A percentile compares a stretch with the other conserved stretches of the same genome.
phyloP scores from a whole-genome alignment of 2,797 vertebrate species.

The Lutjanus argentimaculatus region DNA sequence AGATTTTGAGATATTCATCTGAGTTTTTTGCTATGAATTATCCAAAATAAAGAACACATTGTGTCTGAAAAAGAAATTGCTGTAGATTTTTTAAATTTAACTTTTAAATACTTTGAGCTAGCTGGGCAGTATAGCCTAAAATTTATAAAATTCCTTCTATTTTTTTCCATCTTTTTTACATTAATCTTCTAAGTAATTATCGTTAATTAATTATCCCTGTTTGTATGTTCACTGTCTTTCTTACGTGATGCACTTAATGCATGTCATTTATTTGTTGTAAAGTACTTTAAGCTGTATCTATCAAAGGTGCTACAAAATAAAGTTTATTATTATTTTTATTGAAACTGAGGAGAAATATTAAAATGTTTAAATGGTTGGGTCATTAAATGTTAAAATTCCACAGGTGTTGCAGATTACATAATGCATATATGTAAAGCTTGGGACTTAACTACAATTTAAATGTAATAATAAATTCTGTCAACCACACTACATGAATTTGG shows the following conservation, averaged over 20 bases:
- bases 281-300: too few species aligned
- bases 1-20: neutral
- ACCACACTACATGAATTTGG: neutral
- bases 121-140: too few species aligned
- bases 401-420: neutral
- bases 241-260: too few species aligned
- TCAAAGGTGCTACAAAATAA: neutral
- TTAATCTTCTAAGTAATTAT: too few species aligned
- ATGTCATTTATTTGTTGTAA: too few species aligned
- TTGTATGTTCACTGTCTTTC: too few species aligned
- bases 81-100: neutral
- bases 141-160: too few species aligned
- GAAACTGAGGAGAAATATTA: neutral
- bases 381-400: neutral
- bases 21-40: neutral
- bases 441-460: neutral
- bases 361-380: neutral
- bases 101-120: neutral
- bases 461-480: neutral
- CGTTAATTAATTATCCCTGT: too few species aligned
- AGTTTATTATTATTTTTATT: neutral
- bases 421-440: neutral
- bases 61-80: conserved; percentile 4
- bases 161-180: too few species aligned
- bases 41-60: neutral